Evolutionary conservation across 2,888 invertebrate species (phyloP).

Genomic region (Hermaeophaga mercurialis): DNA sequence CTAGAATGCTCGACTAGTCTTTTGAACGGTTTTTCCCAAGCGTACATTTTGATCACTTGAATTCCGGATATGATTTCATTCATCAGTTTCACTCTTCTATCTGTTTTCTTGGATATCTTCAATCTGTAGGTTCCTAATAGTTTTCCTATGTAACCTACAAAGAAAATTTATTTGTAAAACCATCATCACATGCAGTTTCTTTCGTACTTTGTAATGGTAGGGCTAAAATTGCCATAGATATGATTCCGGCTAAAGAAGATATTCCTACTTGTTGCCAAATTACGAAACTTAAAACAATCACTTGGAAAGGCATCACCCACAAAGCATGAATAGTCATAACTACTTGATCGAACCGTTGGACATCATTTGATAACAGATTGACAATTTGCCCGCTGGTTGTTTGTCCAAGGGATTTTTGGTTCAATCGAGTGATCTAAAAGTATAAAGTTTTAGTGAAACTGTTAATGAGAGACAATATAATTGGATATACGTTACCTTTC

Average conservation of each 20-base stretch:
- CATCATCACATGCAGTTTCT: neutral
- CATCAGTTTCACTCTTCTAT: slow-evolving; percentile 62
- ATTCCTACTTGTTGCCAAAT: slow-evolving; percentile 62
- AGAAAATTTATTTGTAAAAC: too few relatives aligned
- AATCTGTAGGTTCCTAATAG: slow-evolving; percentile 56
- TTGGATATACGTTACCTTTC: slow-evolving; percentile 17
- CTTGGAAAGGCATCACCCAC: slow-evolving; percentile 80
- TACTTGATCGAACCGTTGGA: slow-evolving; percentile 77
- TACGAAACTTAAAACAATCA: slow-evolving; percentile 65
- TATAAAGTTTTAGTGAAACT: neutral
- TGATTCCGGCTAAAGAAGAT: slow-evolving; percentile 66
- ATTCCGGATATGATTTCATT: slow-evolving; percentile 76
- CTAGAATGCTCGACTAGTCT: slow-evolving; percentile 65
- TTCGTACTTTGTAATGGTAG: slow-evolving; percentile 59
- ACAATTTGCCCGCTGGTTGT: slow-evolving; percentile 84
- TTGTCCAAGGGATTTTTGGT: slow-evolving; percentile 73
- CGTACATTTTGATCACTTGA: slow-evolving; percentile 79
- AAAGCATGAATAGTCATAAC: slow-evolving; percentile 74
- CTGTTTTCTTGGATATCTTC: slow-evolving; percentile 56
- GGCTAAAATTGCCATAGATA: slow-evolving; percentile 60
- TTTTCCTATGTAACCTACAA: slow-evolving; percentile 47
- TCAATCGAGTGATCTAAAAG: slow-evolving; percentile 65
- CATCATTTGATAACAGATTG: slow-evolving; percentile 84
- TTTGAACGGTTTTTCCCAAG: slow-evolving; percentile 76
- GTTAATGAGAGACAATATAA: neutral